Percentiles rank a stretch among this genome's conserved stretches.
phyloP scores from a whole-genome alignment of 2,888 invertebrate species.

The Stenurella melanura region DNA sequence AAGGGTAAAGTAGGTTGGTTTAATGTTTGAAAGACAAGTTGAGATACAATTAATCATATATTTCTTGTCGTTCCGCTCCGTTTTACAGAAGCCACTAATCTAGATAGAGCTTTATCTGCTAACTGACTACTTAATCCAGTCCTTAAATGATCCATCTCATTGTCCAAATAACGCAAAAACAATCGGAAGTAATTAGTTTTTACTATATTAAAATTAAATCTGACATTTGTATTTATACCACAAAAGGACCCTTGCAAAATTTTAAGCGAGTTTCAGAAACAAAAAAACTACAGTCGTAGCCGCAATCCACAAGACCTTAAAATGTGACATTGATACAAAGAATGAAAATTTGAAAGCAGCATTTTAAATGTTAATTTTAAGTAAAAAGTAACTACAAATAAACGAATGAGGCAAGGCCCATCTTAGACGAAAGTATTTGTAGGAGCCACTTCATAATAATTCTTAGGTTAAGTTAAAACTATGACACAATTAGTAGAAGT shows the following conservation, averaged over 20 bases:
- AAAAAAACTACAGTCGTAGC: slow-evolving; percentile 9
- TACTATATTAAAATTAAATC: slow-evolving; percentile 44
- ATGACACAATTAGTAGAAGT: too few relatives aligned
- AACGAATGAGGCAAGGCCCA: neutral
- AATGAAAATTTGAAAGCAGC: neutral
- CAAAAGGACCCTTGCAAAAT: slow-evolving; percentile 27
- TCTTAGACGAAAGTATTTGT: neutral
- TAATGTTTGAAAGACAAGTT: slow-evolving; percentile 60
- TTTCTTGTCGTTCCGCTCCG: slow-evolving; percentile 66
- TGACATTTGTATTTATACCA: slow-evolving; percentile 33
- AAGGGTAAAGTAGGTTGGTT: slow-evolving; percentile 55
- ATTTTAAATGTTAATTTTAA: neutral
- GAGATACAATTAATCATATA: slow-evolving; percentile 69
- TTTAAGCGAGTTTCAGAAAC: slow-evolving; percentile 24
- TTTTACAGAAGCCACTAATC: slow-evolving; percentile 65
- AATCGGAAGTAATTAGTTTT: slow-evolving; percentile 47
- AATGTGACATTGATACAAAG: neutral
- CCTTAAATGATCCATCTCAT: slow-evolving; percentile 62
- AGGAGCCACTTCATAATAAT: neutral
- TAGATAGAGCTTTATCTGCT: slow-evolving; percentile 67
- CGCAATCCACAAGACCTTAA: slow-evolving; percentile 5
- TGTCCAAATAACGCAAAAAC: slow-evolving; percentile 47
- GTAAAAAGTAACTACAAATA: neutral
- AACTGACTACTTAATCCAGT: slow-evolving; percentile 67
- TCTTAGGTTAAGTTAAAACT: too few relatives aligned